Base-by-base conservation (phyloP, 2,888 invertebrate species). In the Rutpela maculata region DNA sequence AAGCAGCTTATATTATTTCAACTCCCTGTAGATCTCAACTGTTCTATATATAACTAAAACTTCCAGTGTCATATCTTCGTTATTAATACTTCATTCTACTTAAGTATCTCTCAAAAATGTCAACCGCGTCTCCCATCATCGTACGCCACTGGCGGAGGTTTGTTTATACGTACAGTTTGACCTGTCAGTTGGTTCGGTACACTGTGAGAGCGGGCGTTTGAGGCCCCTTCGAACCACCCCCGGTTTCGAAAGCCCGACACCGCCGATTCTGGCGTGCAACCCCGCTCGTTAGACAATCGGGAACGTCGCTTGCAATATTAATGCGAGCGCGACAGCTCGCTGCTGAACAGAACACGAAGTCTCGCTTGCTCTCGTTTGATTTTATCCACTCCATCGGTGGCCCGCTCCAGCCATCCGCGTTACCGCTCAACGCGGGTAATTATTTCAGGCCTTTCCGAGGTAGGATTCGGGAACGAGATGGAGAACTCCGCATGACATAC, bases 221-320 rank as follows among this genome's bases (percentile, higher is more conserved):
- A 67, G 74, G 12, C 68, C 74, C 77, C 81, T n/a, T 78, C 80
- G 77, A 75, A 77, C 75, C 76, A 74, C 71, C 81, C 74, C 80
- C 81, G 73, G 80, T 78, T 80, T 38, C 70, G 43, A 70, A 70
- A 63, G 38, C 74, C 78, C 65, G 56, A 50, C 73, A 67, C 80
- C 81, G 80, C 82, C 84, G 78, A 78, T 84, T 84, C 82, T 82
- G 81, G 85, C 85, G 84, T 85, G 84, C 84, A 85, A 82, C 85
- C 87, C 82, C 82, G 84, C 87, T 87, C 87, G 88, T 87, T 88
- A 87, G 88, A 87, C 87, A 87, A 88, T 88, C 87, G 87, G 87
- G 87, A 86, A 84, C 87, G 86, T 87, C 88, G 86, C 87, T 84
- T 87, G 87, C 86, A 88, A 88, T 87, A 87, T 87, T 87, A 87